phyloP scores from a whole-genome alignment of 2,113 vertebrate genomes.

The Dinomys branickii region DNA sequence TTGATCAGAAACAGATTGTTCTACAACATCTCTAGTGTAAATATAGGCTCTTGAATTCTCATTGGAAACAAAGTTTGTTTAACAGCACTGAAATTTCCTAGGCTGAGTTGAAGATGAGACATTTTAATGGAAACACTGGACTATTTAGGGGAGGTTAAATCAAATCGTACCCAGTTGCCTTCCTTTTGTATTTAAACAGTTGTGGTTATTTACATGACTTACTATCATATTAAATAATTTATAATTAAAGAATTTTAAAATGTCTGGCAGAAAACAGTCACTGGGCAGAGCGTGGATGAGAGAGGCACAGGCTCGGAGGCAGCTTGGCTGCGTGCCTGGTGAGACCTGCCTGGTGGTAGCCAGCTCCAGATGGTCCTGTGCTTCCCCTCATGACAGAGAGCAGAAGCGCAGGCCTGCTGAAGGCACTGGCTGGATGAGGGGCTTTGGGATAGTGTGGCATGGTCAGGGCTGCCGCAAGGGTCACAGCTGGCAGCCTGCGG shows the following conservation, averaged over 20 bases:
- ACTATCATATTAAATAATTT: constrained; percentile 48
- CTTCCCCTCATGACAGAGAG: background rate
- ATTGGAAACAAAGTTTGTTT: constrained; percentile 63
- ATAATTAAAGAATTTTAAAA: background rate
- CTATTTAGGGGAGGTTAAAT: constrained; percentile 33
- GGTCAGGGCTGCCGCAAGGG: background rate
- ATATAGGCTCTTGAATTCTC: constrained; percentile 37
- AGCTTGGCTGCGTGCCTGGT: background rate
- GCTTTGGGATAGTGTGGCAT: too few species aligned
- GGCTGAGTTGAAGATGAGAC: constrained; percentile 34
- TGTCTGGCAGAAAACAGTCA: background rate
- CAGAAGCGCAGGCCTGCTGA: background rate
- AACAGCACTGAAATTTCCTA: constrained; percentile 56
- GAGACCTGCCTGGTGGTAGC: background rate
- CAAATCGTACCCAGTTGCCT: background rate
- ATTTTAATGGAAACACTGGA: background rate
- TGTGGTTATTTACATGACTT: background rate
- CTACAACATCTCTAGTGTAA: constrained; percentile 43
- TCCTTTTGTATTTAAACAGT: constrained; percentile 46
- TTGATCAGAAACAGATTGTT: constrained; percentile 26
- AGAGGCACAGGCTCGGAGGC: too few species aligned
- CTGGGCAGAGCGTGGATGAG: background rate
- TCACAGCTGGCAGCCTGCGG: background rate
- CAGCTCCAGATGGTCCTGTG: background rate
- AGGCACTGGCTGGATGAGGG: background rate